These are phyloP conservation scores for Odontocolon sp. DNA, from an alignment of 2,888 invertebrate species.

Conservation along the genomic window DNA sequence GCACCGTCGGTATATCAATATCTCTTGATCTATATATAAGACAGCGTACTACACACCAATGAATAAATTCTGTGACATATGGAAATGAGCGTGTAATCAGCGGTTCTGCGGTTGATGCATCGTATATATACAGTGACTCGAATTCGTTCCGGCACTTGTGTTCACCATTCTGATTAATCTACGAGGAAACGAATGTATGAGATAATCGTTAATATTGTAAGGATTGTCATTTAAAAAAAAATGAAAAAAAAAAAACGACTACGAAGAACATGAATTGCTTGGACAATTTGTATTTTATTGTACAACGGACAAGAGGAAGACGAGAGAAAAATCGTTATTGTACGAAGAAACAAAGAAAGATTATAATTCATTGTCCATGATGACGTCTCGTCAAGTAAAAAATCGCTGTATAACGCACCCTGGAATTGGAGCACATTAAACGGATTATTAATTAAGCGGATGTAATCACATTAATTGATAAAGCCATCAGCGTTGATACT, in stretches of 20 bases:
- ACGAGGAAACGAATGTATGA: too few species aligned
- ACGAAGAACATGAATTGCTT: too few species aligned
- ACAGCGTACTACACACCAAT: slow-evolving; percentile 2
- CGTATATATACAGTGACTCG: not conserved
- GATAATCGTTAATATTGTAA: too few species aligned
- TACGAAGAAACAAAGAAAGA: slow-evolving; percentile 36
- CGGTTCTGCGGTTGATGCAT: slow-evolving; percentile 24
- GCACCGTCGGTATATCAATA: slow-evolving; percentile 46
- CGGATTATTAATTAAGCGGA: slow-evolving; percentile 65
- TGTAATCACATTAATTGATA: slow-evolving; percentile 68
- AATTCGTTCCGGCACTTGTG: slow-evolving; percentile 16
- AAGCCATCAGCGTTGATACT: slow-evolving; percentile 32
- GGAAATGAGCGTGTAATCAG: slow-evolving; percentile 38
- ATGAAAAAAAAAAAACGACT: too few species aligned
- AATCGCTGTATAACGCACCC: slow-evolving; percentile 34
- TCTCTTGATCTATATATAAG: not conserved
- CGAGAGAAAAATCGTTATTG: too few species aligned
- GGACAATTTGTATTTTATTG: too few species aligned
- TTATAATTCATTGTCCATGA: slow-evolving; percentile 16
- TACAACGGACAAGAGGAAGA: too few species aligned
- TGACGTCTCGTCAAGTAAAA: slow-evolving; percentile 46
- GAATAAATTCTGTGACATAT: slow-evolving; percentile 51
- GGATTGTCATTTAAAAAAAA: too few species aligned
- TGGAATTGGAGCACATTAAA: slow-evolving; percentile 61
- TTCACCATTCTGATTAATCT: not conserved